These are phyloP conservation scores for Acanthopagrus latus DNA, from an alignment of 2,797 vertebrate genomes.

Conservation along the genomic window DNA sequence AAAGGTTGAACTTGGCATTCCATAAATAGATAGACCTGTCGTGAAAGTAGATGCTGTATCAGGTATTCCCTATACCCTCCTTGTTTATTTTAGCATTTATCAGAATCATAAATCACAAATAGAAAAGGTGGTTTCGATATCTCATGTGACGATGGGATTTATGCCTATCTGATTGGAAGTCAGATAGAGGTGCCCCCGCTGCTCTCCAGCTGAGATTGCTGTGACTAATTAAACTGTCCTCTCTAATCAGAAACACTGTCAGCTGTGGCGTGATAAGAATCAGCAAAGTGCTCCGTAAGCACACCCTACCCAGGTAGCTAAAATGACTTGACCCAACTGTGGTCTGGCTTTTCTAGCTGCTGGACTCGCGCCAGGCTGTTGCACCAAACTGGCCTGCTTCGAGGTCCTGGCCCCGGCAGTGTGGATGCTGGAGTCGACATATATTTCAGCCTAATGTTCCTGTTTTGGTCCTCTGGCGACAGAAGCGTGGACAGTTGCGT, in stretches of 20 bases:
- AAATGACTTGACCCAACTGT: conserved; percentile 24
- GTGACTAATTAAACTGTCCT: conserved; percentile 66
- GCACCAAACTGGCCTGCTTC: neutral
- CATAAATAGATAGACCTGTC: neutral
- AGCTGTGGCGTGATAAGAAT: conserved; percentile 50
- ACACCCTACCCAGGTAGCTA: conserved; percentile 15
- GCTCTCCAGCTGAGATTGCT: conserved; percentile 37
- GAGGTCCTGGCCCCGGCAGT: neutral
- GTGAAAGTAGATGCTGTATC: neutral
- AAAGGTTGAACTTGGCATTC: conserved; percentile 1
- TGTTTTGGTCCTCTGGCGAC: neutral
- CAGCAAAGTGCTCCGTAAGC: conserved; percentile 35
- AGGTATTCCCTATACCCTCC: neutral
- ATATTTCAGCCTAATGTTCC: neutral
- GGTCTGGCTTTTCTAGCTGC: conserved; percentile 8
- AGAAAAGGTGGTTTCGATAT: conserved; percentile 2
- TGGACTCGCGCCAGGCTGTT: conserved; percentile 6
- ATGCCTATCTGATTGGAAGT: conserved; percentile 37
- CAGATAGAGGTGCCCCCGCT: conserved; percentile 19
- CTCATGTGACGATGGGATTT: conserved; percentile 30
- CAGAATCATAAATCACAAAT: conserved; percentile 8
- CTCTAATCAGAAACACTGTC: conserved; percentile 43
- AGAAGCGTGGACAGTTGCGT: neutral
- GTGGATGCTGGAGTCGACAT: neutral
- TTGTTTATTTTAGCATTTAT: neutral